phyloP scores from a whole-genome alignment of 64 coral and sea anemone genomes.

The Astreopora myriophthalma region DNA sequence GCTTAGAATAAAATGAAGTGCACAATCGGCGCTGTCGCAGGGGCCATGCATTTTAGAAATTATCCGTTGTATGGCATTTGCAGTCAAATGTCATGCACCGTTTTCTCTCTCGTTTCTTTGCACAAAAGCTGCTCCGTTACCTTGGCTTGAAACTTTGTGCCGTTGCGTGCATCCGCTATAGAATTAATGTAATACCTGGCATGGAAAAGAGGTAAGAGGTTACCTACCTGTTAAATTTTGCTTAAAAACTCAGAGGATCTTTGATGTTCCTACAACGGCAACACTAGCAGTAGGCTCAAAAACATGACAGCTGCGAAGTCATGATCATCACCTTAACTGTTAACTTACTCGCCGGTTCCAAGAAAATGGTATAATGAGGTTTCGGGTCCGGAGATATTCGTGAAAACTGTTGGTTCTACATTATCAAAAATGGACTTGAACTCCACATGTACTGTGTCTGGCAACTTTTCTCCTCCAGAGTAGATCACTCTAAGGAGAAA shows the following conservation, averaged over 20 bases:
- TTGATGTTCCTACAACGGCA: too few species aligned
- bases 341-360: constrained; percentile 60
- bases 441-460: constrained; percentile 34
- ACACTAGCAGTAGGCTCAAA: background rate
- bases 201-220: background rate
- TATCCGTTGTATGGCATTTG: too few species aligned
- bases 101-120: too few species aligned
- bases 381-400: background rate
- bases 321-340: too few species aligned
- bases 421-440: constrained; percentile 4
- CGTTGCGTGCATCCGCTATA: background rate
- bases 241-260: too few species aligned
- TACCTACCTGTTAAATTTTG: too few species aligned
- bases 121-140: background rate
- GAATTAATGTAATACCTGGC: constrained; percentile 35
- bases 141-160: background rate
- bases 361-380: constrained; percentile 12
- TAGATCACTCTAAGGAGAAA: constrained; percentile 13
- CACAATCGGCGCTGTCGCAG: too few species aligned
- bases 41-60: too few species aligned
- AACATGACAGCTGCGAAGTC: background rate
- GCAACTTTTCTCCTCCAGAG: background rate
- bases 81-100: too few species aligned
- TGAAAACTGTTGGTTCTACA: constrained; percentile 10
- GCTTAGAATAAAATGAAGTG: too few species aligned